A percentile compares a stretch with the other conserved stretches of the same genome.
Conservation (phyloP, 1,140 invertebrate genomes). For the Hermatobates lingyangjiaoensis region DNA sequence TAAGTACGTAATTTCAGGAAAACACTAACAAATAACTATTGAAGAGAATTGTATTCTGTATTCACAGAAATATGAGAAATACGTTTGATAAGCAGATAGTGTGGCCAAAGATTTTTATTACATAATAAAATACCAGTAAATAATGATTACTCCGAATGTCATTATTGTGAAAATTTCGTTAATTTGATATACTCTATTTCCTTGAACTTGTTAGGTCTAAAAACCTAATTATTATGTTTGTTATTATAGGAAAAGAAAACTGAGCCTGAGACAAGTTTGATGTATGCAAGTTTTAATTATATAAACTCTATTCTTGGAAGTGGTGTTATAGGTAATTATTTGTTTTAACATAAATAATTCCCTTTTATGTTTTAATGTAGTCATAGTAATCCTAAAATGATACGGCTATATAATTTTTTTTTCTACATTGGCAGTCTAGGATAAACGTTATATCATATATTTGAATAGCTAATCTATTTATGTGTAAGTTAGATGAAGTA, state of each 20-base stretch:
- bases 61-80: too few relatives aligned
- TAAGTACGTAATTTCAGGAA: too few relatives aligned
- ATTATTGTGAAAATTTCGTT: neutral
- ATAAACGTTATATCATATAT: neutral
- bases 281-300: constrained; percentile 76
- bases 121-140: neutral
- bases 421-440: neutral
- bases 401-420: neutral
- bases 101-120: constrained; percentile 10
- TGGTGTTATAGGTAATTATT: constrained; percentile 57
- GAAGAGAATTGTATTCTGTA: too few relatives aligned
- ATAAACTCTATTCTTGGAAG: constrained; percentile 86
- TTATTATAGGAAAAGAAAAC: constrained; percentile 10
- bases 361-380: neutral
- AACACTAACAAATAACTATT: too few relatives aligned
- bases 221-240: neutral
- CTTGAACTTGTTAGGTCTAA: neutral
- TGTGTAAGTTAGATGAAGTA: neutral
- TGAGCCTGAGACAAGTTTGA: constrained; percentile 31
- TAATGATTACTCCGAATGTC: neutral
- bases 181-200: neutral
- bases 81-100: constrained; percentile 4
- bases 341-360: neutral
- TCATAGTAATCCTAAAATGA: neutral
- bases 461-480: neutral